Evolutionary conservation across 2,113 vertebrate species (phyloP), one percentile per base, ranked within the genome.

Genomic region (Pomatorhinus ruficollis): DNA sequence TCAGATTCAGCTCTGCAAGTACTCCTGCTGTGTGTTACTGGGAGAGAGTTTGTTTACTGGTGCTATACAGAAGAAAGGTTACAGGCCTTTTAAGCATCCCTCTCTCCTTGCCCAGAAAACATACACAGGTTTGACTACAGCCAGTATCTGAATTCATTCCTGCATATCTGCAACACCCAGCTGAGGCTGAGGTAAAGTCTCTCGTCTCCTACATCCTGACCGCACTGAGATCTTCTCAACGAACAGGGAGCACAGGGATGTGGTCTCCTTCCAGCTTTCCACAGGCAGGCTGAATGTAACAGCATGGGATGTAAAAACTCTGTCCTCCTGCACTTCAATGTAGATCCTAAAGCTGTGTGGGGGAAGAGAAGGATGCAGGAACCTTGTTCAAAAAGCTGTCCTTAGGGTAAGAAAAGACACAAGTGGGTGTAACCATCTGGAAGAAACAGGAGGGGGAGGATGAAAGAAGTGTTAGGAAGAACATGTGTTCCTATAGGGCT

Each of bases 331-430:
- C 83, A 63, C 77, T 82, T 79, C 83, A 56, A 0, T n/a, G 44
- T 19, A 82, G 69, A 91, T 54, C 77, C 87, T 82, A 61, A 82
- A 79, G 84, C 50, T 61, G 54, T 1, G 30, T 60, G 87, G 50
- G 75, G 84, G 93, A 95, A 84, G 39, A 95, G 77, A 93, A 84
- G 54, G 78, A 94, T 70, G 64, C 23, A 95, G 54, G 63, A 94
- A 85, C 78, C 81, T 94, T 85, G 70, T 82, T 95, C 91, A 72
- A 95, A 96, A 93, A 96, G 84, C 93, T 95, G 89, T 96, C 94
- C 93, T 93, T 77, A 94, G 91, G 93, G 95, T 97, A 97, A 97
- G 95, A 97, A 96, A 95, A 97, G 94, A 97, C 93, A 89, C 78
- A 89, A 96, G 95, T 96, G 93, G 96, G 95, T 92, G 94, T 95